These are phyloP conservation scores for Opisthograptis luteolata DNA, from an alignment of 2,888 invertebrate genomes.

Conservation along the genomic window DNA sequence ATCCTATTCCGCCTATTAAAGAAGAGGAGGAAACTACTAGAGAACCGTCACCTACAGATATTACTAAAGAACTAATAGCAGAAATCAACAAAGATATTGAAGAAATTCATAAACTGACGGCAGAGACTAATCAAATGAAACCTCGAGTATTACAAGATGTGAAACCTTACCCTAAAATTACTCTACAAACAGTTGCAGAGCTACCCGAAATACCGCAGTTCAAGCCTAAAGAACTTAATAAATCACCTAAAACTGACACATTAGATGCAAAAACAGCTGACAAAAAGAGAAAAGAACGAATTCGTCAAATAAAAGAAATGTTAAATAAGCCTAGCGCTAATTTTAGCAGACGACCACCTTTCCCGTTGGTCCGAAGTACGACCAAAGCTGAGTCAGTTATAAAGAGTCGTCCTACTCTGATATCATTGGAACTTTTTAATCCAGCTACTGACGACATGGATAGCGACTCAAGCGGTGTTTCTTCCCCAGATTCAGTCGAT, in stretches of 20 bases:
- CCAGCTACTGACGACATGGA: constrained; percentile 96
- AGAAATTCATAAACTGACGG: constrained; percentile 79
- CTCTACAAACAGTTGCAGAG: constrained; percentile 85
- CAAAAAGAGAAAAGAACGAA: constrained; percentile 85
- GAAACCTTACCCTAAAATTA: constrained; percentile 83
- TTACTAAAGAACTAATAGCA: constrained; percentile 67
- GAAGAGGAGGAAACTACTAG: constrained; percentile 61
- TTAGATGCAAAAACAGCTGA: constrained; percentile 77
- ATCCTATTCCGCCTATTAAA: constrained; percentile 73
- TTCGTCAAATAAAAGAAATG: constrained; percentile 89
- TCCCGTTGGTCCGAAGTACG: constrained; percentile 89
- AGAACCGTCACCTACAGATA: constrained; percentile 59
- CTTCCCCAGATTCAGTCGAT: constrained; percentile 94
- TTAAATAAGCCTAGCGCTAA: constrained; percentile 87
- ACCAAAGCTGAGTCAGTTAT: constrained; percentile 85
- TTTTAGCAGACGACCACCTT: constrained; percentile 76
- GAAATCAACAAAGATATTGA: constrained; percentile 80
- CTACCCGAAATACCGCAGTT: constrained; percentile 86
- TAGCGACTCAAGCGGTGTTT: constrained; percentile 94
- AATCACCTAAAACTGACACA: constrained; percentile 63
- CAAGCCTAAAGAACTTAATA: constrained; percentile 65
- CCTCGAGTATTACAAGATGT: constrained; percentile 77
- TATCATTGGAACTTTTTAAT: constrained; percentile 93
- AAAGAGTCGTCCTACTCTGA: constrained; percentile 88
- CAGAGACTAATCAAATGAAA: constrained; percentile 71